These are phyloP conservation scores for Tholera decimalis DNA, from an alignment of 2,888 invertebrate genomes.

Conservation along the genomic window DNA sequence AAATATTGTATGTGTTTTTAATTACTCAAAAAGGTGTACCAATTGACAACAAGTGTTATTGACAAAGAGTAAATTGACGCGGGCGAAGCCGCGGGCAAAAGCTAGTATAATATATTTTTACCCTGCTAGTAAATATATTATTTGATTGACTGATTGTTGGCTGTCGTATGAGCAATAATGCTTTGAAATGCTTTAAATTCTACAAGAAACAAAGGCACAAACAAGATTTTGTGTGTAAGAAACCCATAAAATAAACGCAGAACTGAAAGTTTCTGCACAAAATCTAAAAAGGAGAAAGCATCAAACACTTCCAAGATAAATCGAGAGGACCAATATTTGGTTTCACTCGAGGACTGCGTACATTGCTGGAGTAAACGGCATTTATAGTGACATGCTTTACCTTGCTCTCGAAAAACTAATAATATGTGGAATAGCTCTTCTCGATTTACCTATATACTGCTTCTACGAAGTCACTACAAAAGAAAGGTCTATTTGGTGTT, in stretches of 20 bases:
- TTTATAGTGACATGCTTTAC: constrained; percentile 51
- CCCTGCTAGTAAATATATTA: too few species aligned
- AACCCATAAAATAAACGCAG: not conserved
- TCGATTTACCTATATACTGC: not conserved
- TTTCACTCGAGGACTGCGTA: constrained; percentile 27
- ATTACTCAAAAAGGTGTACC: too few species aligned
- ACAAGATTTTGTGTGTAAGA: too few species aligned
- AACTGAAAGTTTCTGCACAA: not conserved
- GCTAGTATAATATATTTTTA: too few species aligned
- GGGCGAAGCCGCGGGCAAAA: too few species aligned
- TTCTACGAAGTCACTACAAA: not conserved
- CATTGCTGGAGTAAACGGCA: constrained; percentile 20
- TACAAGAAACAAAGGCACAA: not conserved
- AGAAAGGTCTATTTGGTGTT: too few species aligned
- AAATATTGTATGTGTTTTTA: too few species aligned
- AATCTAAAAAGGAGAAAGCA: constrained; percentile 12
- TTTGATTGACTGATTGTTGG: too few species aligned
- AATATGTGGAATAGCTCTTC: constrained; percentile 26
- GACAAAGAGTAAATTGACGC: too few species aligned
- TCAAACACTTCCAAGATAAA: constrained; percentile 34
- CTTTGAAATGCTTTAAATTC: not conserved
- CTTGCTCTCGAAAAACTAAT: constrained; percentile 37
- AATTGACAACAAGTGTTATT: too few species aligned
- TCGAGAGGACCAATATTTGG: constrained; percentile 46
- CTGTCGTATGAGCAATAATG: too few species aligned